Conservation (phyloP, 2,797 vertebrate genomes). For the Syndactyla subalaris region DNA sequence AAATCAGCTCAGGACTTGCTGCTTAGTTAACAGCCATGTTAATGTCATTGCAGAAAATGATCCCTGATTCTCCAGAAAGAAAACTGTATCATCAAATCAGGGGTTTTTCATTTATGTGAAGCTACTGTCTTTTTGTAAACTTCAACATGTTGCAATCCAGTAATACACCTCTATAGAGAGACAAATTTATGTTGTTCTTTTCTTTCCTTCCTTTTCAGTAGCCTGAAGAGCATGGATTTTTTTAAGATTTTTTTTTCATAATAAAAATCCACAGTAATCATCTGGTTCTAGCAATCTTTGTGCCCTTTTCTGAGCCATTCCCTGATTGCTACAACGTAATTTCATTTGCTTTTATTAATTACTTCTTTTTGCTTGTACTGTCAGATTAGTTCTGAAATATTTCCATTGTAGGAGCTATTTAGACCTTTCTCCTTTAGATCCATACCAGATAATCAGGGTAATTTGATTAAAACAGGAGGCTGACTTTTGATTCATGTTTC, state of each 20-base stretch:
- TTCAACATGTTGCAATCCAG: neutral
- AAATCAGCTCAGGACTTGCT: neutral
- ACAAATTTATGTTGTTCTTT: neutral
- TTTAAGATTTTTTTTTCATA: neutral
- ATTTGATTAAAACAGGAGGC: constrained; percentile 40
- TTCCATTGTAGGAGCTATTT: constrained; percentile 19
- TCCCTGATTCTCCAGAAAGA: neutral
- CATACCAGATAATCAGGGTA: neutral
- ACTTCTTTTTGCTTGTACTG: constrained; percentile 22
- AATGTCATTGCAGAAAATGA: neutral
- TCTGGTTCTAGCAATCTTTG: neutral
- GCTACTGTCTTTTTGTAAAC: neutral
- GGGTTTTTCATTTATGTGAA: neutral
- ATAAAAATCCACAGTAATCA: constrained; percentile 9
- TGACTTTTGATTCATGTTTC: constrained; percentile 30
- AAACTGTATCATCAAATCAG: neutral
- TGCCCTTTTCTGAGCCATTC: neutral
- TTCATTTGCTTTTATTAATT: constrained; percentile 63
- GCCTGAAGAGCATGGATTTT: neutral
- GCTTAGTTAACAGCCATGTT: neutral
- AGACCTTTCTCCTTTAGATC: constrained; percentile 17
- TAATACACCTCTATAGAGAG: neutral
- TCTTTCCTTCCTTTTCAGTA: neutral
- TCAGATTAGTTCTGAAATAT: constrained; percentile 63
- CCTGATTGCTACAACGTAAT: constrained; percentile 27